Evolutionary conservation across 2,797 vertebrate genomes (phyloP).

Genomic region (Saxicola maurus): DNA sequence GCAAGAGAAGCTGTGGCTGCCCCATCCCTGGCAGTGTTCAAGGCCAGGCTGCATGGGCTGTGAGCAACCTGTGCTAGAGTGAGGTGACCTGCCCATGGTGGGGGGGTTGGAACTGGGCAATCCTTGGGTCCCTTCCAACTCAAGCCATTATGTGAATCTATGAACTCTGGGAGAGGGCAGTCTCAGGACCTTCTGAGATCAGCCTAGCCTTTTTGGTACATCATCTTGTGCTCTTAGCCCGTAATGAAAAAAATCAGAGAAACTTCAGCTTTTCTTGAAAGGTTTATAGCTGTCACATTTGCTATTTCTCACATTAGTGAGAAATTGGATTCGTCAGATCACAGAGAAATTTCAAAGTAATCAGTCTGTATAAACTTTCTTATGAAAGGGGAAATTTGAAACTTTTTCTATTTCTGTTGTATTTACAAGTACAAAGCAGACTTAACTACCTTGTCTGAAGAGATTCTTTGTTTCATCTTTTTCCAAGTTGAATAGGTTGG

Average conservation of each 20-base stretch:
- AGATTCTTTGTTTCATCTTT: not conserved
- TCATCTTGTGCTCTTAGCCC: not conserved
- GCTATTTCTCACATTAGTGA: not conserved
- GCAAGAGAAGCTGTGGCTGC: not conserved
- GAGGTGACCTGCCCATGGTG: not conserved
- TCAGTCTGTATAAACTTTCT: not conserved
- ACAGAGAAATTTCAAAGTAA: not conserved
- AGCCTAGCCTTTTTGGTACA: not conserved
- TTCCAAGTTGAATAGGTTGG: not conserved
- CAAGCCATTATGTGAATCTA: not conserved
- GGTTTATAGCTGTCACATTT: not conserved
- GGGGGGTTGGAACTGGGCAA: rapidly evolving
- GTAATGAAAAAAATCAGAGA: not conserved
- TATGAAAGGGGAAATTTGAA: not conserved
- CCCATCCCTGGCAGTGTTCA: not conserved
- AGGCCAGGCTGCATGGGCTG: not conserved
- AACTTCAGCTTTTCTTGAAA: not conserved
- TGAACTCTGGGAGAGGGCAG: not conserved
- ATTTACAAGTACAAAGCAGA: not conserved
- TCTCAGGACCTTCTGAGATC: not conserved
- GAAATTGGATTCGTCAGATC: not conserved
- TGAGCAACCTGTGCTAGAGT: not conserved
- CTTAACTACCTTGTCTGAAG: not conserved
- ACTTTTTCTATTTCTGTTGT: not conserved
- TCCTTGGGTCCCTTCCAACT: not conserved